A percentile compares a stretch with the other conserved stretches of the same genome.
Conservation (phyloP, 2,113 vertebrate genomes). For the Malurus alboscapulatus region DNA sequence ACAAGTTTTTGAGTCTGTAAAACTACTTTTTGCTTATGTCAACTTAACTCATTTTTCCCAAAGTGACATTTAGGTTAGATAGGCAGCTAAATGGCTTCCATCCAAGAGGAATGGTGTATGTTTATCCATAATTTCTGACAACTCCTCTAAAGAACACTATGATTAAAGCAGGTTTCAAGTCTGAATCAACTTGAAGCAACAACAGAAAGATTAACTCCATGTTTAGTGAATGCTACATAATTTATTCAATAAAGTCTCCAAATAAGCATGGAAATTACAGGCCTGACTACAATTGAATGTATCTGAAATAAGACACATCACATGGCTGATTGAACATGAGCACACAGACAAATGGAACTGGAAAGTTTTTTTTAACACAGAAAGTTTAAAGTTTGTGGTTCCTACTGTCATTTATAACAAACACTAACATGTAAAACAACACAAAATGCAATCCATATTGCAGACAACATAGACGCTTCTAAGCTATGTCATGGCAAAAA, state of each 20-base stretch:
- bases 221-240: conserved; percentile 29
- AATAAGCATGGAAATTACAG: conserved; percentile 39
- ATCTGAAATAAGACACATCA: conserved; percentile 50
- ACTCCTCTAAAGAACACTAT: not conserved
- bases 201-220: conserved; percentile 39
- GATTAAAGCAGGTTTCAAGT: not conserved
- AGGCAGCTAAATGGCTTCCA: not conserved
- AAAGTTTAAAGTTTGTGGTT: conserved; percentile 30
- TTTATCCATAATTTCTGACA: not conserved
- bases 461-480: conserved; percentile 12
- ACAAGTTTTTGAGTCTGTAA: not conserved
- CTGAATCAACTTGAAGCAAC: conserved; percentile 4
- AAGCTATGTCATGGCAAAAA: conserved; percentile 2
- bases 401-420: conserved; percentile 17
- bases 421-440: conserved; percentile 46
- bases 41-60: not conserved
- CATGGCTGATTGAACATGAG: conserved; percentile 51
- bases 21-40: not conserved
- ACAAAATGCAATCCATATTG: conserved; percentile 10
- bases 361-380: conserved; percentile 41
- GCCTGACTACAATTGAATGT: conserved; percentile 46
- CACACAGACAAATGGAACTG: conserved; percentile 57
- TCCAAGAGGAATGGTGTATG: not conserved
- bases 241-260: conserved; percentile 36
- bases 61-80: not conserved